Evolutionary conservation across 1,140 invertebrate species (phyloP), one percentile per base, ranked within the genome.

Genomic region (Magallana ariakensis): DNA sequence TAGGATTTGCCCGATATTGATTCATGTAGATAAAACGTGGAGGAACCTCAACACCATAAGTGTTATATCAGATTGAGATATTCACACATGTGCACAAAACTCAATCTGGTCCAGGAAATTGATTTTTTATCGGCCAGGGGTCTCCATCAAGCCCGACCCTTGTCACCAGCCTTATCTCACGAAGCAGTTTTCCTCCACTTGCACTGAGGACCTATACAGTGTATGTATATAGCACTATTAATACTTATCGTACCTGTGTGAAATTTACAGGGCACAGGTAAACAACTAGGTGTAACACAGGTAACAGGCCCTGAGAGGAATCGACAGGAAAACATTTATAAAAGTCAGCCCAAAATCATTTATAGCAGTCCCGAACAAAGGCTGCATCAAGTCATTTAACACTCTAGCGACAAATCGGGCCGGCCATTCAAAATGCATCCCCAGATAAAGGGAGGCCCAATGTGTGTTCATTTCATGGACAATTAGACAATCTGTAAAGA

Each of bases 181-280:
- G 26, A 7, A 75, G 33, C 9, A 13, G 19, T 26, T 75, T 26
- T 75, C 22, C 33, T 26, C 33, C 66, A 13, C 10, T 70, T 10
- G 9, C 15, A 11, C 15, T 75, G 15, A 11, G 22, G 13, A 5
- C 33, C 10, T 5, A 10, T 26, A 5, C 58, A 7, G 58, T 62
- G 58, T 75, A 26, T 62, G 58, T 75, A 26, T 11, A 75, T 46
- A 46, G 33, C 66, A 26, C 66, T 33, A 13, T 19, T 33, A 26
- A 26, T 26, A 75, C 26, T 75, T 75, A 33, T 75, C 22, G 15
- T 75, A 75, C 66, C 66, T 75, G 66, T 75, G 66, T 75, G 66
- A 26, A 75, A 26, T 22, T 9, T 13, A 75, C 66, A 22, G 19
- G 22, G 66, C 10, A 11, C 66, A 75, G 66, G 66, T 75, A 75